Evolutionary conservation across 1,140 invertebrate genomes (phyloP), one percentile per base, ranked within the genome.

Genomic region (Steinernema feltiae): DNA sequence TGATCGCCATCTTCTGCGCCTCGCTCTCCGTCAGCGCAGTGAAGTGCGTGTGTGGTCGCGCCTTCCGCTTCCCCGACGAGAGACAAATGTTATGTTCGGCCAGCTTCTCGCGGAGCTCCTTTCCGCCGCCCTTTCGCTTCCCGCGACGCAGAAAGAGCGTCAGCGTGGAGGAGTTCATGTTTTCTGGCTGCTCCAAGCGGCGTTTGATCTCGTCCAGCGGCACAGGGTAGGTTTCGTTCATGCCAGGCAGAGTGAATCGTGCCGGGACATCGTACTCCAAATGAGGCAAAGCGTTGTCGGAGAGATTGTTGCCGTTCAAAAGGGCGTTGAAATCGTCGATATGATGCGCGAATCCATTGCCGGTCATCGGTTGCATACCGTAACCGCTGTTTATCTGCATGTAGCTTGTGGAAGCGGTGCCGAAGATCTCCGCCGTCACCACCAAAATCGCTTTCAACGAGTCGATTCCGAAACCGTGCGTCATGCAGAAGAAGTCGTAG

Each of bases 401-500:
- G 12, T 3, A 63, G 24, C 2, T 27, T 17, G 53, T 63, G 24
- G 53, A 3, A n/a, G 53, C 53, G 3, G 12, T 21, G 53, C 24
- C 24, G 53, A 63, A 63, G 7, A 63, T 63, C 15, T 63, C 12
- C 15, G 24, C 7, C 3, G 24, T 27, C 12, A 27, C 53, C 3
- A 3, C 53, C 53, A 63, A 27, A 63, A 63, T 63, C 12, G 53
- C 12, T 21, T 63, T 63, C 2, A 63, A 21, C 24, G 15, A 7
- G 24, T 63, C 53, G 53, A 63, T 21, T 15, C 53, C 53, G 24
- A 63, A 63, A 12, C 7, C 53, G 53, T 63, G 53, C 2, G 53
- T 63, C 53, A 63, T 63, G 53, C 53, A 63, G 53, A 63, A 63
- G 53, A 63, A 27, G 53, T 63, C 24, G 53, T 63, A 63, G 53